Conservation (phyloP, 2,797 vertebrate species). For the Apogon hyalosoma region DNA sequence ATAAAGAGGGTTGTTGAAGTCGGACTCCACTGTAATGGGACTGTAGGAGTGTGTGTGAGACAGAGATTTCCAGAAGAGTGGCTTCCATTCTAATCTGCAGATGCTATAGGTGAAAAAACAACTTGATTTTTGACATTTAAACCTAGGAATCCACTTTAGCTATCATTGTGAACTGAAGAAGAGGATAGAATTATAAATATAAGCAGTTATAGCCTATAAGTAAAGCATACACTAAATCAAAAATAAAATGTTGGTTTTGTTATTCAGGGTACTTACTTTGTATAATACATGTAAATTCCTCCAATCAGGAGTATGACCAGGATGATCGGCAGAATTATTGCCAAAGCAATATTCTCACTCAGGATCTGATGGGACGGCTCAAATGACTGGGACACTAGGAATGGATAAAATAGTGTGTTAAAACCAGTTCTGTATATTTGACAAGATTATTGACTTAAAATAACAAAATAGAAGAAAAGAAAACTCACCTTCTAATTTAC, state of each 20-base stretch:
- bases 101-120: conserved; percentile 69
- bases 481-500: conserved; percentile 90
- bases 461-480: conserved; percentile 1
- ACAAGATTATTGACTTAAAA: not conserved
- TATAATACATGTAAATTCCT: conserved; percentile 94
- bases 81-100: conserved; percentile 92
- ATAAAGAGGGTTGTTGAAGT: conserved; percentile 96
- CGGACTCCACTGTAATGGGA: conserved; percentile 93
- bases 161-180: not conserved
- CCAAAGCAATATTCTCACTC: conserved; percentile 92
- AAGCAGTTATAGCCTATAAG: not conserved
- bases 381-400: conserved; percentile 90
- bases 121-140: not conserved
- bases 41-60: conserved; percentile 94
- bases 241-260: not conserved
- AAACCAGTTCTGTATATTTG: not conserved
- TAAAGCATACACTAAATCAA: not conserved
- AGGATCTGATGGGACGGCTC: conserved; percentile 91
- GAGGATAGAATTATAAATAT: not conserved
- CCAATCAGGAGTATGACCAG: conserved; percentile 93
- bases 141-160: not conserved
- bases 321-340: conserved; percentile 92
- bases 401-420: not conserved
- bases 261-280: conserved; percentile 85
- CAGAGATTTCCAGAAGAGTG: conserved; percentile 92